Conservation (phyloP, 2,113 vertebrate species). For the Gadus macrocephalus region DNA sequence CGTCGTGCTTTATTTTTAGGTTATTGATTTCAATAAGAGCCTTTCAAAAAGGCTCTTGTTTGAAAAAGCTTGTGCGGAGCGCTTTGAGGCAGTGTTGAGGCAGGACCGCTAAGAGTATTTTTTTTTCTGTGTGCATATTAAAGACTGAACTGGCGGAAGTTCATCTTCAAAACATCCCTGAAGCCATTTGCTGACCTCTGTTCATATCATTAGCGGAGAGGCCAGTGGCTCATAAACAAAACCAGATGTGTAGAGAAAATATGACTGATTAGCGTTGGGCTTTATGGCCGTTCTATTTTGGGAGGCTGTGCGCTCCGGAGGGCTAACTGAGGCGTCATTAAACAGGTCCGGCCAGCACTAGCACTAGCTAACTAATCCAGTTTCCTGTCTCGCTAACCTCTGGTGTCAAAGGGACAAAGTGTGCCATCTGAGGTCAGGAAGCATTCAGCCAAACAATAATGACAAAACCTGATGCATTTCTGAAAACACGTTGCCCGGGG, state of each 20-base stretch:
- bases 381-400: slow-evolving; percentile 94
- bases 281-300: slow-evolving; percentile 85
- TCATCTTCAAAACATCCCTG: neutral
- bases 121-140: too few relatives aligned
- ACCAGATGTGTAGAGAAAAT: slow-evolving; percentile 71
- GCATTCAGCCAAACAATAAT: slow-evolving; percentile 81
- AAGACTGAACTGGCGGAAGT: too few relatives aligned
- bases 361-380: slow-evolving; percentile 72
- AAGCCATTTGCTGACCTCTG: neutral
- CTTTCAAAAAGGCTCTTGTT: neutral
- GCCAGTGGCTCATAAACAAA: slow-evolving; percentile 49
- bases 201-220: slow-evolving; percentile 11
- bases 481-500: slow-evolving; percentile 30
- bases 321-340: slow-evolving; percentile 92
- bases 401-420: slow-evolving; percentile 90
- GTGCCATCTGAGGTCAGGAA: slow-evolving; percentile 71
- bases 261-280: slow-evolving; percentile 59
- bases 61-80: slow-evolving; percentile 3
- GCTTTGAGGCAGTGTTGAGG: too few relatives aligned
- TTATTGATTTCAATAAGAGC: too few relatives aligned
- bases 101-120: too few relatives aligned
- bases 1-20: too few relatives aligned
- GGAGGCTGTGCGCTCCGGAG: slow-evolving; percentile 70
- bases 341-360: slow-evolving; percentile 77
- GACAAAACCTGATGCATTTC: slow-evolving; percentile 59